These are phyloP conservation scores for Episyrphus balteatus DNA, from an alignment of 1,140 invertebrate genomes.

Conservation along the genomic window DNA sequence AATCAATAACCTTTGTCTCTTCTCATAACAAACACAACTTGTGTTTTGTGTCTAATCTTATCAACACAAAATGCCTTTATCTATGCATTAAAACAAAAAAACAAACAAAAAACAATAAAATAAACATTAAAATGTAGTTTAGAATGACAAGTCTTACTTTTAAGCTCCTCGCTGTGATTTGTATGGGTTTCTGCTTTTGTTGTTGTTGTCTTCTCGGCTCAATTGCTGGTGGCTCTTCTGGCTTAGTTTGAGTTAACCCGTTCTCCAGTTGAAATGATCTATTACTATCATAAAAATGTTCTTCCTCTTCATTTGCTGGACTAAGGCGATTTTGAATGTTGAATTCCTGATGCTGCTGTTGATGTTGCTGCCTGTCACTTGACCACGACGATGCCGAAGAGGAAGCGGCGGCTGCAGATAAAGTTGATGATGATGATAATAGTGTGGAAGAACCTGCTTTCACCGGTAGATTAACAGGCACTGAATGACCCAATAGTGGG, in stretches of 20 bases:
- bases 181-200: neutral
- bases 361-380: slow-evolving; percentile 10
- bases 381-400: neutral
- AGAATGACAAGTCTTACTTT: too few species aligned
- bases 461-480: slow-evolving; percentile 23
- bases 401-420: slow-evolving; percentile 7
- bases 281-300: slow-evolving; percentile 9
- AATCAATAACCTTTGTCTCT: too few species aligned
- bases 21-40: too few species aligned
- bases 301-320: slow-evolving; percentile 31
- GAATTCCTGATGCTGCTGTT: slow-evolving; percentile 5
- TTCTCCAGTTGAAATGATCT: slow-evolving; percentile 15
- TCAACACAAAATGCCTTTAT: too few species aligned
- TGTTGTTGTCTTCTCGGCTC: slow-evolving; percentile 1
- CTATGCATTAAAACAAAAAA: too few species aligned
- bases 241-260: neutral
- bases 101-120: too few species aligned
- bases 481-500: slow-evolving; percentile 28
- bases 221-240: neutral
- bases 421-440: slow-evolving; percentile 1
- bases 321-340: slow-evolving; percentile 14
- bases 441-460: too few species aligned
- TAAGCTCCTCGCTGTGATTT: neutral
- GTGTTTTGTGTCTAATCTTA: too few species aligned
- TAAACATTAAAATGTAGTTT: too few species aligned